Evolutionary conservation across 1,140 invertebrate genomes (phyloP).

Genomic region (Bradysia coprophila): DNA sequence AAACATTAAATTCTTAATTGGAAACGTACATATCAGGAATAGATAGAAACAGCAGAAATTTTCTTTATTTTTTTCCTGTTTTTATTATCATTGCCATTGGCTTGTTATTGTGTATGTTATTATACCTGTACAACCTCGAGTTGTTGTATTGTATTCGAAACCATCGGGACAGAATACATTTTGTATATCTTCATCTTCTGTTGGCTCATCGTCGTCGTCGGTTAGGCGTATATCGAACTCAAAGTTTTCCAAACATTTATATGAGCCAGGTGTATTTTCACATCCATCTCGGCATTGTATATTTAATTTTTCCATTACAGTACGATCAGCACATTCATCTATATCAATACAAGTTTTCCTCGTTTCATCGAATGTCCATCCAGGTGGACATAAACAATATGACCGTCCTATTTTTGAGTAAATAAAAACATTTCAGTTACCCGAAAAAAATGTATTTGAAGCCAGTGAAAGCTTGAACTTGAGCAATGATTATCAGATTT

Average conservation of each 20-base stretch:
- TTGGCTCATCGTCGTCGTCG: background rate
- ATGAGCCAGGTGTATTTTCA: background rate
- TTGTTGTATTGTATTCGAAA: background rate
- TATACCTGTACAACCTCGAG: background rate
- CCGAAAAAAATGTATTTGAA: too few relatives aligned
- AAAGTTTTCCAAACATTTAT: background rate
- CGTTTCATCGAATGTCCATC: conserved; percentile 21
- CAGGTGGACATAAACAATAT: conserved; percentile 27
- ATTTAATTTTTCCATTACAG: background rate
- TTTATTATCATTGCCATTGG: too few relatives aligned
- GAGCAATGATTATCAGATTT: too few relatives aligned
- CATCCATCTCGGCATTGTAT: background rate
- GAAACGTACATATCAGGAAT: too few relatives aligned
- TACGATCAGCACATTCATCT: conserved; percentile 44
- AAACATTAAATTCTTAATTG: background rate
- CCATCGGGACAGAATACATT: background rate
- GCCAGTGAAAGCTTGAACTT: too few relatives aligned
- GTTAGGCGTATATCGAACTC: too few relatives aligned
- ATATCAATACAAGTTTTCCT: conserved; percentile 35
- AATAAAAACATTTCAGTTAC: too few relatives aligned
- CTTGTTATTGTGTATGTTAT: too few relatives aligned
- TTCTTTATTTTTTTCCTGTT: too few relatives aligned
- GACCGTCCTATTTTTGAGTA: conserved; percentile 11
- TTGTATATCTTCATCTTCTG: background rate
- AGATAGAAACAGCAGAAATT: too few relatives aligned